These are phyloP conservation scores for Malacoraja senta DNA, from an alignment of 2,797 vertebrate genomes.

Conservation along the genomic window DNA sequence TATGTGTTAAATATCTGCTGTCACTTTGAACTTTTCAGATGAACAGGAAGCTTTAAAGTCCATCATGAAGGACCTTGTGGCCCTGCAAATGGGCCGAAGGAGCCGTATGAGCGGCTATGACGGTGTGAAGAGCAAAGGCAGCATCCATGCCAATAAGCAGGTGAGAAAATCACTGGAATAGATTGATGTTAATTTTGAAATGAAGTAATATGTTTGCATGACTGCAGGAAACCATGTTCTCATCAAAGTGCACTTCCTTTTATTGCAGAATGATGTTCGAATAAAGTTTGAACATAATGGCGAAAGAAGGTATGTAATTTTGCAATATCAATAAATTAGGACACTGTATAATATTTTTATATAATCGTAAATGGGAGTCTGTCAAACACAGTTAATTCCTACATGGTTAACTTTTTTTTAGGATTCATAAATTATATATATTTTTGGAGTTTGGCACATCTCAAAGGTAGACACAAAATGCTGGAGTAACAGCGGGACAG, in stretches of 20 bases:
- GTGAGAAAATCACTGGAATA: slow-evolving; percentile 50
- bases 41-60: slow-evolving; percentile 95
- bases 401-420: neutral
- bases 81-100: slow-evolving; percentile 86
- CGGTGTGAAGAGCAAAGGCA: slow-evolving; percentile 75
- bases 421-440: neutral
- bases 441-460: neutral
- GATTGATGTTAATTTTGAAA: neutral
- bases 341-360: neutral
- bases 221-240: neutral
- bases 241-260: neutral
- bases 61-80: slow-evolving; percentile 98
- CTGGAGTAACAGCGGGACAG: too few species aligned
- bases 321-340: neutral
- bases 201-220: neutral
- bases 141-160: slow-evolving; percentile 74
- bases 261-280: slow-evolving; percentile 66
- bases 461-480: neutral
- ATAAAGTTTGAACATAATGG: slow-evolving; percentile 84
- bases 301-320: slow-evolving; percentile 73
- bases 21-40: slow-evolving; percentile 60
- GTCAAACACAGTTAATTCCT: neutral
- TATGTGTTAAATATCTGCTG: neutral
- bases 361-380: neutral
- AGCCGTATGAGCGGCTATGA: slow-evolving; percentile 75